Percentiles rank a stretch among this genome's conserved stretches.
Evolutionary conservation across 2,888 invertebrate species (phyloP).

Genomic region (Drosophila neotestacea): DNA sequence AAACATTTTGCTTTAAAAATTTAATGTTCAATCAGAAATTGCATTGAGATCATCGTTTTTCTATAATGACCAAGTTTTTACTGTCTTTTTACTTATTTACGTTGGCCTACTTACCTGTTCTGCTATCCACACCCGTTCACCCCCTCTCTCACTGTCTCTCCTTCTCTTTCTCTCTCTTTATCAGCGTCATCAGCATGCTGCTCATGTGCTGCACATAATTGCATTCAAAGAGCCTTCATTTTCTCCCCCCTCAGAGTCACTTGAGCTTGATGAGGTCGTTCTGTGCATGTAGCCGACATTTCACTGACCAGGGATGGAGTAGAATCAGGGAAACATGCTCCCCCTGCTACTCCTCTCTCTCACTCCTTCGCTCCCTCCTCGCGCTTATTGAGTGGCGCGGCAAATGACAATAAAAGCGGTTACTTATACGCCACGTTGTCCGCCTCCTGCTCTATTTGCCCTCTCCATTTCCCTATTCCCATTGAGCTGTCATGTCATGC

Average conservation of each 20-base stretch:
- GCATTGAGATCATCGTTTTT: conserved; percentile 23
- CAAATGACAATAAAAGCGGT: conserved; percentile 74
- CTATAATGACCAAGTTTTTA: conserved; percentile 30
- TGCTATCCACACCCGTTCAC: not conserved
- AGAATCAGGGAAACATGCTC: not conserved
- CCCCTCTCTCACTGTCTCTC: not conserved
- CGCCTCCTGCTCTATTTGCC: not conserved
- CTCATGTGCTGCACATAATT: conserved; percentile 76
- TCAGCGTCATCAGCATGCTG: conserved; percentile 54
- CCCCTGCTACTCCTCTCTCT: not conserved
- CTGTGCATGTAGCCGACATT: conserved; percentile 51
- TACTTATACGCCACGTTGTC: conserved; percentile 75
- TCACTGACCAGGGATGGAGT: conserved; percentile 42
- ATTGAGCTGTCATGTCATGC: conserved; percentile 38
- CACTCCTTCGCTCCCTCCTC: not conserved
- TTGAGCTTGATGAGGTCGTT: conserved; percentile 49
- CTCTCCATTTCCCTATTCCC: conserved; percentile 1
- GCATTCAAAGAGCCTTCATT: conserved; percentile 64
- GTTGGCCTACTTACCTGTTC: conserved; percentile 59
- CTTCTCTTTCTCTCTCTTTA: not conserved
- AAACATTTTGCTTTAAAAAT: conserved; percentile 28
- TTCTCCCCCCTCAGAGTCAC: conserved; percentile 18
- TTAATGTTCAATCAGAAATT: conserved; percentile 51
- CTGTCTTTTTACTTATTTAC: conserved; percentile 43
- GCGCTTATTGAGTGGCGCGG: conserved; percentile 56